Conservation (phyloP, 2,113 vertebrate genomes). For the Antigone vipio region DNA sequence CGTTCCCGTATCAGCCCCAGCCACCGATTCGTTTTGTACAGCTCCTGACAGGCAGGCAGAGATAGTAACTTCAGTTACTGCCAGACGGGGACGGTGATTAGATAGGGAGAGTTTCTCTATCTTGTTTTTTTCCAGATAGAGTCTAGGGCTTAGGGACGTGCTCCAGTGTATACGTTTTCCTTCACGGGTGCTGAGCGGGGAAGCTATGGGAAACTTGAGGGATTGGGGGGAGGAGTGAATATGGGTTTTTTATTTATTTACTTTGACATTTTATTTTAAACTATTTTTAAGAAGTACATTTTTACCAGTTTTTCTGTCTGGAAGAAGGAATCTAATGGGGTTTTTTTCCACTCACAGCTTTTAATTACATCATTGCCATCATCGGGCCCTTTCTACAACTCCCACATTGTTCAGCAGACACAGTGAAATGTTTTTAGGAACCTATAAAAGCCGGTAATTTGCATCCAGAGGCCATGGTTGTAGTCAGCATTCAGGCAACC, state of each 20-base stretch:
- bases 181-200: background rate
- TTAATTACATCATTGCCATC: conserved; percentile 40
- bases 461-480: background rate
- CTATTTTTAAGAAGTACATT: conserved; percentile 33
- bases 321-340: conserved; percentile 15
- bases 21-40: background rate
- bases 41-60: conserved; percentile 40
- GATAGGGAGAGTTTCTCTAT: conserved; percentile 47
- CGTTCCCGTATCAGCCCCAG: background rate
- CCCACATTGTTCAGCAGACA: conserved; percentile 46
- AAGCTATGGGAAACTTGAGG: conserved; percentile 30
- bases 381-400: background rate
- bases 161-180: background rate
- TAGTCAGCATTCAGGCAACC: background rate
- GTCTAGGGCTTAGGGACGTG: background rate
- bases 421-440: conserved; percentile 44
- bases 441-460: conserved; percentile 39
- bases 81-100: conserved; percentile 31
- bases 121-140: background rate
- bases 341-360: conserved; percentile 29
- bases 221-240: background rate
- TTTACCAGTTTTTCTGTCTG: conserved; percentile 34
- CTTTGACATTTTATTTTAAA: conserved; percentile 24
- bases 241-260: conserved; percentile 28
- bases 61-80: conserved; percentile 51